Base-by-base conservation (phyloP, 2,888 invertebrate species). In the Drosophila hamatofila region DNA sequence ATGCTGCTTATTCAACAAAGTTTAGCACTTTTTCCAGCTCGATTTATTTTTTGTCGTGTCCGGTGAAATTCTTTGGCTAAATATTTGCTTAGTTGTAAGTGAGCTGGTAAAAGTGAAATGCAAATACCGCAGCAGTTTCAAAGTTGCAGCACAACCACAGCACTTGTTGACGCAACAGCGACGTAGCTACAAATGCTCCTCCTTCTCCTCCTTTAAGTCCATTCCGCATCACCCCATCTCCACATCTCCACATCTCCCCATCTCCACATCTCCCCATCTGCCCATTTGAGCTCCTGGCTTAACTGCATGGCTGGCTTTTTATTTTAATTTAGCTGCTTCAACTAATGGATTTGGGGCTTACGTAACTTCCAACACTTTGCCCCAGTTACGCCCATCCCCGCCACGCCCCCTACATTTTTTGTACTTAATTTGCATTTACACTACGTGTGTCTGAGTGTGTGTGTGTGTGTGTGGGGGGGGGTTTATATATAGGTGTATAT, bases 291-390 rank as follows among this genome's bases (percentile, higher is more conserved):
- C 11, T 9, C 33, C 21, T 37, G 42, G 52, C 63, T 65, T 55
- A 72, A 27, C 65, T 64, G 66, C 46, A 58, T 30, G 46, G 67
- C 64, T 56, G 68, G 80, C 73, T 75, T 76, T 83, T 83, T 86
- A 87, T 86, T 90, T 86, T 86, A 90, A 87, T 86, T 90, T 88
- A 88, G 89, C 81, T 81, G 79, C 81, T 89, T 64, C 77, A 88
- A 86, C 86, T 86, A 86, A 90, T 86, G 90, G 90, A 88, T 86
- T 88, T 75, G 77, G 75, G 67, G 79, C 87, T 90, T 90, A 90
- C 86, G 90, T 86, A 86, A 86, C 88, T 85, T 74, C 86, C 86
- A 88, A 89, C 84, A 84, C 84, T 79, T 84, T 44, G 68, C 58
- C 63, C 57, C 70, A 56, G 72, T 41, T 44, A 80, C 77, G 65